These are phyloP conservation scores for Magallana gigas DNA, from an alignment of 1,140 invertebrate genomes.

Conservation along the genomic window DNA sequence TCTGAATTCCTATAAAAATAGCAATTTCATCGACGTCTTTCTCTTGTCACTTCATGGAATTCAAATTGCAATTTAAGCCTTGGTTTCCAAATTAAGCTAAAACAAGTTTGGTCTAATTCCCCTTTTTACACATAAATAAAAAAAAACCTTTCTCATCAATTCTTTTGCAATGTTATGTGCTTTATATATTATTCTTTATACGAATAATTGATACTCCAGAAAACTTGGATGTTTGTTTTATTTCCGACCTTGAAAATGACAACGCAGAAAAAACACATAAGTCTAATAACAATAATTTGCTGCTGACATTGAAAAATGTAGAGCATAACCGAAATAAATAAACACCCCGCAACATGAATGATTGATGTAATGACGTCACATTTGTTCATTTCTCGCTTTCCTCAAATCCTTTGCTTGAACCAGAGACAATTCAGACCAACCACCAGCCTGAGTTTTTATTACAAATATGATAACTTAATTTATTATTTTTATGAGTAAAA, in stretches of 20 bases:
- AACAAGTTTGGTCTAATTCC: too few relatives aligned
- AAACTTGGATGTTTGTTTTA: background rate
- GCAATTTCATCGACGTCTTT: background rate
- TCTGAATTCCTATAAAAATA: background rate
- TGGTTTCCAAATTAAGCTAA: too few relatives aligned
- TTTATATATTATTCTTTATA: background rate
- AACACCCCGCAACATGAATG: background rate
- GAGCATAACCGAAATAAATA: too few relatives aligned
- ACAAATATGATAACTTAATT: background rate
- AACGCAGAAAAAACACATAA: too few relatives aligned
- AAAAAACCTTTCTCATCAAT: background rate
- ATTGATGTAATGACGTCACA: background rate
- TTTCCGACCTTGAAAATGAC: background rate
- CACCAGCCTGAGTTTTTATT: background rate
- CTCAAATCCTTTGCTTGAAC: background rate
- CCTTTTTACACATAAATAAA: too few relatives aligned
- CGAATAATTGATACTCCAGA: background rate
- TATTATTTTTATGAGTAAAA: constrained; percentile 8
- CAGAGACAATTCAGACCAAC: background rate
- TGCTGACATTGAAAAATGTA: too few relatives aligned
- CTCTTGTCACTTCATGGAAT: too few relatives aligned
- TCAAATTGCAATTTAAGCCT: too few relatives aligned
- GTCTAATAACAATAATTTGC: too few relatives aligned
- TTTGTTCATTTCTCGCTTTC: background rate
- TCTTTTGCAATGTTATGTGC: background rate